Base-by-base conservation (phyloP, 1,140 invertebrate species). In the Uloborus diversus region DNA sequence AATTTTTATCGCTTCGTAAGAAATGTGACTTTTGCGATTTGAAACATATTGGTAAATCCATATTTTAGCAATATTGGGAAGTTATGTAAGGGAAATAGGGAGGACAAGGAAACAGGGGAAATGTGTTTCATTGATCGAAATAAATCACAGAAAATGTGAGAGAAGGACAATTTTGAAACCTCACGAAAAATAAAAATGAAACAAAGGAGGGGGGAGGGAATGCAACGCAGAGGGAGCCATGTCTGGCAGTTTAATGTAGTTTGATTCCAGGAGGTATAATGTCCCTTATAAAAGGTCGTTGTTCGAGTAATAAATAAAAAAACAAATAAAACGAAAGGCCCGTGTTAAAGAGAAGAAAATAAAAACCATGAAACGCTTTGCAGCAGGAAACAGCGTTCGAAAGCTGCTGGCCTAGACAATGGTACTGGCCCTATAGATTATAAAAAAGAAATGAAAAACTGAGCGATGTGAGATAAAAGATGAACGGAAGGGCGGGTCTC, bases 401-500 rank as follows among this genome's bases (percentile, higher is more conserved):
- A 68, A 69, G 51, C 66, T 23, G 56, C 11, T 59, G 56, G 20
- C 17, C n/a, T 57, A 73, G 35, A 73, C 53, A 61, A 73, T 59
- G 33, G 69, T 33, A 33, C 7, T 59, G 53, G 53, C 20, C 56
- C 56, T 28, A 42, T 47, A 42, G 69, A 61, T 61, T 73, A 37
- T 42, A 42, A 42, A 42, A 32, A 53, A 13, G 25, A n/a, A 69
- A 71, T 59, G 30, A 71, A 59, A 33, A 28, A 11, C 53, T 73
- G 61, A 59, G 42, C 30, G 27, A 37, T 42, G 17, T 9, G 27
- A 59, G 69, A 73, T 73, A 73, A 73, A 73, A 73, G 69, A 73
- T 61, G 69, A 73, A 32, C 69, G 69, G 69, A 73, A 73, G 69
- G 69, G 69, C 53, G 69, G 23, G 23, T 47, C 69, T 49, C 32